Conservation (phyloP, 2,797 vertebrate genomes). For the Melanotaenia boesemani region DNA sequence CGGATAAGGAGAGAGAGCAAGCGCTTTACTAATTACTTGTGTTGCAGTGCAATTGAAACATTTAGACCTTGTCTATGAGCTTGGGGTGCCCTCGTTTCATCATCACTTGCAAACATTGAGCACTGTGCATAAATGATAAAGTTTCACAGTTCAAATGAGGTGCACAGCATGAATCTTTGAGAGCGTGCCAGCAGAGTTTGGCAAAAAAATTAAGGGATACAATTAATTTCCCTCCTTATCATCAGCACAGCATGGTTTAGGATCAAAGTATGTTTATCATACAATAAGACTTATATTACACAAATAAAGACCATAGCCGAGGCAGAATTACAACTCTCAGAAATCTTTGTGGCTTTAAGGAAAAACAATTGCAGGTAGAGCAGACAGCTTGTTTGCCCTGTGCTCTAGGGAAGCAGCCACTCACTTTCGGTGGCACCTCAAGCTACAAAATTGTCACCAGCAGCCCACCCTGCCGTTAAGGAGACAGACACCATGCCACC, state of each 20-base stretch:
- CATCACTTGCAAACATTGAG: conserved; percentile 62
- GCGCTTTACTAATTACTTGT: conserved; percentile 61
- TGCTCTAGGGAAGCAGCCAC: conserved; percentile 39
- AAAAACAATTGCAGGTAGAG: conserved; percentile 35
- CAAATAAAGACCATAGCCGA: conserved; percentile 29
- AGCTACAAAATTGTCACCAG: conserved; percentile 56
- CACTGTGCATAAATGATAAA: conserved; percentile 63
- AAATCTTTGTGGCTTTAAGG: conserved; percentile 18
- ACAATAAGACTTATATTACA: conserved; percentile 31
- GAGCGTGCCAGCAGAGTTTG: conserved; percentile 54
- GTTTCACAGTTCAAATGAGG: conserved; percentile 60
- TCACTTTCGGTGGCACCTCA: conserved; percentile 52
- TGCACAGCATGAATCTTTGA: conserved; percentile 51
- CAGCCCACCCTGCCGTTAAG: conserved; percentile 53
- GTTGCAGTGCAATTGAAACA: conserved; percentile 59
- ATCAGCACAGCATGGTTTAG: conserved; percentile 58
- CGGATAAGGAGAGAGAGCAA: conserved; percentile 51
- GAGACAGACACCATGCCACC: conserved; percentile 49
- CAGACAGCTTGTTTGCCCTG: conserved; percentile 49
- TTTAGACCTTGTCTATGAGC: conserved; percentile 58
- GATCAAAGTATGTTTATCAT: conserved; percentile 60
- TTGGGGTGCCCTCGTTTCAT: conserved; percentile 54
- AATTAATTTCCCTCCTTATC: conserved; percentile 68
- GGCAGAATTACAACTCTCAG: conserved; percentile 22
- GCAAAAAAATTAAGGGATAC: conserved; percentile 61